Percentiles rank a stretch among this genome's conserved stretches.
phyloP scores from a whole-genome alignment of 1,140 invertebrate genomes.

The Achroia grisella region DNA sequence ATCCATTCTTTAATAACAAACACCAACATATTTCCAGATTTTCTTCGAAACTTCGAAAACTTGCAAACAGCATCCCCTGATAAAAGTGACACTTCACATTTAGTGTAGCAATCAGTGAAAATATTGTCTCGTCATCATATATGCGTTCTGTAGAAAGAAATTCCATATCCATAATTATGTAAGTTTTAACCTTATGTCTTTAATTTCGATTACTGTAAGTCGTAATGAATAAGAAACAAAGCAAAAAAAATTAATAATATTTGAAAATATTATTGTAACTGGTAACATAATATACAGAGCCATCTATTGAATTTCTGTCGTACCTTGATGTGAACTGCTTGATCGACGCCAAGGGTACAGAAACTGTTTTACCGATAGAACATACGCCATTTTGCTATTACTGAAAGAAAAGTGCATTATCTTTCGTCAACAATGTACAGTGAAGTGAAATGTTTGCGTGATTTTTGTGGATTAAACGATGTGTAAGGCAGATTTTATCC shows the following conservation, averaged over 20 bases:
- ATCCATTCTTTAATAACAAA: too few relatives aligned
- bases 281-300: constrained; percentile 5
- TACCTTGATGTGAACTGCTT: constrained; percentile 11
- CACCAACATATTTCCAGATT: constrained; percentile 1
- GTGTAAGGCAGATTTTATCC: constrained; percentile 31
- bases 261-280: background rate
- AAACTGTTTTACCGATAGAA: constrained; percentile 47
- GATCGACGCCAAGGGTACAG: constrained; percentile 1
- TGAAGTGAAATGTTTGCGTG: constrained; percentile 53
- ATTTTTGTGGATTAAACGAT: constrained; percentile 61
- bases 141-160: too few relatives aligned
- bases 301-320: constrained; percentile 19
- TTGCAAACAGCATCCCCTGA: background rate
- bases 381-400: constrained; percentile 69
- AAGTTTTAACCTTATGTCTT: too few relatives aligned
- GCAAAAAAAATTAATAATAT: background rate
- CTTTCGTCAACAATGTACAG: constrained; percentile 69
- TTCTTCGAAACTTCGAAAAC: background rate
- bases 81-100: constrained; percentile 2
- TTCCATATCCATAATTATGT: too few relatives aligned
- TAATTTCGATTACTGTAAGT: too few relatives aligned
- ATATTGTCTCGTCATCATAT: too few relatives aligned
- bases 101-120: background rate
- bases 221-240: too few relatives aligned
- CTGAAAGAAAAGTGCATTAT: constrained; percentile 59